Evolutionary conservation across 2,113 vertebrate species (phyloP).

Genomic region (Fulica atra): DNA sequence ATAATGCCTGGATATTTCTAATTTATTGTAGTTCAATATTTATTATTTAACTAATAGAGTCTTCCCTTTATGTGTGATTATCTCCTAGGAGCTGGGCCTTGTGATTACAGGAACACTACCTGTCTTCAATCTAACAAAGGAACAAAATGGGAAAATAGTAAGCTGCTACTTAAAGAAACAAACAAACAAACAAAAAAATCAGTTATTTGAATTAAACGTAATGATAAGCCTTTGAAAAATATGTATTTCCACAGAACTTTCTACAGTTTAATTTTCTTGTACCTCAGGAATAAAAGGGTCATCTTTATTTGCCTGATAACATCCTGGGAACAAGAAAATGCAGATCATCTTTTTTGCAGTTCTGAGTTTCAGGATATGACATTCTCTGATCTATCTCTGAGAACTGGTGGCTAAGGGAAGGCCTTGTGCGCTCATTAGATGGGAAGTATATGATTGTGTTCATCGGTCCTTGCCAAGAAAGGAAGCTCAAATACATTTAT

Average conservation of each 20-base stretch:
- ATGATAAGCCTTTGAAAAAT: background rate
- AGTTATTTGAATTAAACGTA: background rate
- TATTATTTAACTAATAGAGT: background rate
- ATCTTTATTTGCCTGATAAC: background rate
- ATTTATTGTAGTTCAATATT: background rate
- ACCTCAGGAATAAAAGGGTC: background rate
- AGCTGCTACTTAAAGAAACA: background rate
- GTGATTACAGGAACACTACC: slow-evolving; percentile 93
- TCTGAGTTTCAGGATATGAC: background rate
- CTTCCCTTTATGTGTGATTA: background rate
- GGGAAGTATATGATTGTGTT: background rate
- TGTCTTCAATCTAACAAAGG: slow-evolving; percentile 89
- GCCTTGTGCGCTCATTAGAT: background rate
- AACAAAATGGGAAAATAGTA: slow-evolving; percentile 74
- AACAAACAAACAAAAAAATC: too few species aligned
- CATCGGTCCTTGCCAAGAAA: background rate
- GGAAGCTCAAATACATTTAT: background rate
- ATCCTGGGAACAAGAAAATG: background rate
- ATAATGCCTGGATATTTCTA: background rate
- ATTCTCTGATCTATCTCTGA: background rate
- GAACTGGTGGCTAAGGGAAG: background rate
- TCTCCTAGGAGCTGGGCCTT: slow-evolving; percentile 86
- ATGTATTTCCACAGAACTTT: background rate
- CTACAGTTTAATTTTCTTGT: background rate
- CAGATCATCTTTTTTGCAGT: background rate